phyloP scores from a whole-genome alignment of 2,113 vertebrate species.

The Peucedramus taeniatus region DNA sequence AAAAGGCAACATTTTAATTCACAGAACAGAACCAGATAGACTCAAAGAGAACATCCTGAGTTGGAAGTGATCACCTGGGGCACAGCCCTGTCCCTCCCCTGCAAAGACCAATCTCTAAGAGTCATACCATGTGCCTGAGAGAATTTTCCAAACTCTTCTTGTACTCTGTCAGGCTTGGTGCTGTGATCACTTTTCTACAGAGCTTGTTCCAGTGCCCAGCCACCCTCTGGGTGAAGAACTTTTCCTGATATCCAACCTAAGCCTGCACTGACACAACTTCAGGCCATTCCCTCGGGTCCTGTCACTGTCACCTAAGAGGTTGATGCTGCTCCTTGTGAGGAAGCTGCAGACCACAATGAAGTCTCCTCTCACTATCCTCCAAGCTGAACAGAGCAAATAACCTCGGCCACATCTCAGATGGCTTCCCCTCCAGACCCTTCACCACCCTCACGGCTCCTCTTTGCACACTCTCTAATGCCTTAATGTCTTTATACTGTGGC shows the following conservation, averaged over 20 bases:
- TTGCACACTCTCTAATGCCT: not conserved
- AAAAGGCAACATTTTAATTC: not conserved
- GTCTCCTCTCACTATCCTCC: not conserved
- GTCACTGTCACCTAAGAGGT: not conserved
- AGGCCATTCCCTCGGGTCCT: not conserved
- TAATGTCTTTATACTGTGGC: not conserved
- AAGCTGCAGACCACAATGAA: not conserved
- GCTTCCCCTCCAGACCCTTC: not conserved
- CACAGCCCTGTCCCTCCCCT: too few relatives aligned
- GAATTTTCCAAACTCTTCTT: not conserved
- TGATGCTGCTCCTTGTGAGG: not conserved
- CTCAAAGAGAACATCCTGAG: not conserved
- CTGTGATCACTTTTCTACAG: not conserved
- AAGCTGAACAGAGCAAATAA: not conserved
- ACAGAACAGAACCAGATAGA: not conserved
- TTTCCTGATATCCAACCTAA: not conserved
- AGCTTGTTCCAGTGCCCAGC: not conserved
- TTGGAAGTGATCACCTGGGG: too few relatives aligned
- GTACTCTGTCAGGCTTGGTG: not conserved
- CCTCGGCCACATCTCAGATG: fast-evolving
- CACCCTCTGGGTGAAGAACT: not conserved
- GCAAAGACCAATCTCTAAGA: not conserved
- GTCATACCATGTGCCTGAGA: not conserved
- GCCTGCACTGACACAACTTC: not conserved
- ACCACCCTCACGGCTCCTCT: not conserved